These are phyloP conservation scores for Fulica atra DNA, from an alignment of 2,113 vertebrate genomes.

Conservation along the genomic window DNA sequence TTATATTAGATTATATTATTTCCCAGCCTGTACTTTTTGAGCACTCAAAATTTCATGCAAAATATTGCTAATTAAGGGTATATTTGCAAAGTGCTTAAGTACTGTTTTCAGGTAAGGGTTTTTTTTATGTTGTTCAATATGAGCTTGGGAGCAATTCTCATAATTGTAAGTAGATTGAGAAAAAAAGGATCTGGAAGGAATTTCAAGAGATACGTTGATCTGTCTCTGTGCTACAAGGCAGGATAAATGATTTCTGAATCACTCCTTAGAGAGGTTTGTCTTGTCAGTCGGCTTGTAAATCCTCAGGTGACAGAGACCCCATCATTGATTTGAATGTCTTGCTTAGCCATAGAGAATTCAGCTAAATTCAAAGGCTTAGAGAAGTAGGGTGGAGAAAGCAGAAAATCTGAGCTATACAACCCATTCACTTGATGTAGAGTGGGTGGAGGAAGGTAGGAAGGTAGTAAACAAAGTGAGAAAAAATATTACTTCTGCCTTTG, in stretches of 20 bases:
- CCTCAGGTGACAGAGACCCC: not conserved
- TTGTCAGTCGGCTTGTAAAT: constrained; percentile 4
- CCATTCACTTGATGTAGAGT: not conserved
- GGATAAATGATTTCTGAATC: constrained; percentile 16
- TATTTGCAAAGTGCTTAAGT: not conserved
- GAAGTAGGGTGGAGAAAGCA: not conserved
- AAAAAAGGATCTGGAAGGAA: constrained; percentile 18
- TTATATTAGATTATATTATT: not conserved
- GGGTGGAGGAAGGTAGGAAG: not conserved
- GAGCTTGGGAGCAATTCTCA: not conserved
- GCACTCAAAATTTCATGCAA: not conserved
- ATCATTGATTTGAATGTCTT: not conserved
- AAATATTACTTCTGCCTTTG: not conserved
- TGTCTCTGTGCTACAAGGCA: not conserved
- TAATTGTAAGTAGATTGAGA: not conserved
- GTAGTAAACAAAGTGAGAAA: not conserved
- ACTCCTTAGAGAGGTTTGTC: not conserved
- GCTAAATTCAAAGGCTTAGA: not conserved
- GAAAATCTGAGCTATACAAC: not conserved
- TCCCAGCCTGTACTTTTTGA: not conserved
- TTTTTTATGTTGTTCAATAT: not conserved
- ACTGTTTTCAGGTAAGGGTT: not conserved
- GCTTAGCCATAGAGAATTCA: not conserved
- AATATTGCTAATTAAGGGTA: not conserved
- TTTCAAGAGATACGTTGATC: constrained; percentile 15